Evolutionary conservation across 2,888 invertebrate species (phyloP), one percentile per base, ranked within the genome.

Genomic region (Campopleginae sp.): DNA sequence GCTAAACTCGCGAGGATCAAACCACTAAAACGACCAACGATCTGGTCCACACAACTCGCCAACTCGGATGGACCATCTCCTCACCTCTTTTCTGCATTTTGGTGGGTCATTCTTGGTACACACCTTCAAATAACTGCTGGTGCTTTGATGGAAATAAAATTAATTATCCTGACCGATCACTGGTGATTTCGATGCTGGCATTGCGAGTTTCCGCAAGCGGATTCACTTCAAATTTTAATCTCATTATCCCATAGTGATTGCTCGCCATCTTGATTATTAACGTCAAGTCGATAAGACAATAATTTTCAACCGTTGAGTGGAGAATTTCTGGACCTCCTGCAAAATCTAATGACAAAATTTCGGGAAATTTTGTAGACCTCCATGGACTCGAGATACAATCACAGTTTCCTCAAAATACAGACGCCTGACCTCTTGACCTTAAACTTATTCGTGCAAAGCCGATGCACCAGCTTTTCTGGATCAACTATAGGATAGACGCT

Each of bases 381-480:
- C 10, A 68, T 46, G 46, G 23, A 68, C 17, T 3, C 10, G 46
- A 46, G 27, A 44, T 46, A 66, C 23, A 58, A 54, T 54, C 65
- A 61, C 44, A 44, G 65, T 48, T 33, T 31, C n/a, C 51, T 44
- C 44, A 44, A 68, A 46, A 72, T 65, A 74, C 12, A 66, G 68
- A 54, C 74, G 71, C 42, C 48, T 82, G 78, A 72, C 79, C 85
- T 54, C 75, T 51, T 85, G 86, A 87, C 87, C 87, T 87, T 87
- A 87, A 86, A 86, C 86, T 84, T 83, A 65, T 86, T 63, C 65
- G 68, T 72, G 70, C 70, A 74, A 66, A 61, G 51, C 78, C n/a
- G 71, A 23, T 63, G 63, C 48, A 74, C 71, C 63, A 61, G 70
- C 66, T 75, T 65, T 72, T 61, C 78, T 46, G 48, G 48, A 70